A percentile compares a stretch with the other conserved stretches of the same genome.
phyloP scores from a whole-genome alignment of 2,888 invertebrate genomes.

The Coleophora flavipennella region DNA sequence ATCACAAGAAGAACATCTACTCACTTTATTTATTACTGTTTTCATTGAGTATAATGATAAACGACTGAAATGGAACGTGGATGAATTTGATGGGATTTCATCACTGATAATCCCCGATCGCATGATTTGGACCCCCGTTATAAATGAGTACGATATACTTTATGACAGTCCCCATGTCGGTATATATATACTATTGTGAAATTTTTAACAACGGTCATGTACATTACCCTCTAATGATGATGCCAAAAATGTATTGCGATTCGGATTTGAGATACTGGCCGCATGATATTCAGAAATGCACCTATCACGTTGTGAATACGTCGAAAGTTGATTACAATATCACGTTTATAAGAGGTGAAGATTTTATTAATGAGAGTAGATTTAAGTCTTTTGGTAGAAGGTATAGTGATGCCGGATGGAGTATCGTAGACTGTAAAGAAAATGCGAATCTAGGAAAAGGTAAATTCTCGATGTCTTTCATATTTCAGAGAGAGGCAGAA shows the following conservation, averaged over 20 bases:
- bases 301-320: constrained; percentile 12
- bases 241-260: constrained; percentile 7
- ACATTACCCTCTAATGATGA: constrained; percentile 1
- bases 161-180: too few relatives aligned
- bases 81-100: too few relatives aligned
- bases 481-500: constrained; percentile 30
- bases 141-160: too few relatives aligned
- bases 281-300: constrained; percentile 22
- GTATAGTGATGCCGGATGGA: constrained; percentile 35
- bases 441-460: constrained; percentile 12
- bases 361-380: too few relatives aligned
- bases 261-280: constrained; percentile 23
- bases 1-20: too few relatives aligned
- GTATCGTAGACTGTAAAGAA: constrained; percentile 26
- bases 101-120: too few relatives aligned
- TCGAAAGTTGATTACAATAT: not conserved
- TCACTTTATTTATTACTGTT: too few relatives aligned
- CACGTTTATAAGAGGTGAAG: constrained; percentile 18
- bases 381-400: too few relatives aligned
- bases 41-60: too few relatives aligned
- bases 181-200: too few relatives aligned
- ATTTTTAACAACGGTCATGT: constrained; percentile 8
- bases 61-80: too few relatives aligned
- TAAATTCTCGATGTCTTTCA: constrained; percentile 26
- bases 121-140: too few relatives aligned